Conservation (phyloP, 2,797 vertebrate genomes). For the Synaphobranchus kaupii region DNA sequence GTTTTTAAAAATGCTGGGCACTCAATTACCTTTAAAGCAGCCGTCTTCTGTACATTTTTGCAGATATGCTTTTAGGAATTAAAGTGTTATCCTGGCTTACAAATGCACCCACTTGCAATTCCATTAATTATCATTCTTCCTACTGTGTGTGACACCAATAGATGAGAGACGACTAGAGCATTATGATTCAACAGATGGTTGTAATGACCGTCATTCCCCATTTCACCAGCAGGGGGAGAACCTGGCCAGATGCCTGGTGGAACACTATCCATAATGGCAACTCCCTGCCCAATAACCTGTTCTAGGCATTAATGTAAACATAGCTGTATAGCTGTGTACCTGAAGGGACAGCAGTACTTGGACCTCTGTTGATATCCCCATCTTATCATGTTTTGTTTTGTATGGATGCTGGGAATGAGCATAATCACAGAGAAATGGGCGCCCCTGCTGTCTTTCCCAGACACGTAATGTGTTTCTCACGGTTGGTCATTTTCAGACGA, state of each 20-base stretch:
- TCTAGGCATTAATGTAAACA: not conserved
- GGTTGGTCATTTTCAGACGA: not conserved
- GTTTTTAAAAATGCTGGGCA: not conserved
- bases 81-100: not conserved
- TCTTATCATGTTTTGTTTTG: not conserved
- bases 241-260: not conserved
- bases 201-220: not conserved
- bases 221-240: slow-evolving; percentile 17
- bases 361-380: not conserved
- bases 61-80: not conserved
- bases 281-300: not conserved
- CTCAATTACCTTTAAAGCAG: not conserved
- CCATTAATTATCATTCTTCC: not conserved
- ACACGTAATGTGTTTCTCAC: not conserved
- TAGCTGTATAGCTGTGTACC: not conserved
- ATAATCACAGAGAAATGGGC: not conserved
- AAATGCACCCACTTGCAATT: not conserved
- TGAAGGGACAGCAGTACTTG: not conserved
- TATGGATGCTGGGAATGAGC: not conserved
- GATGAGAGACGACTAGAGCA: not conserved
- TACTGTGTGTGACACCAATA: not conserved
- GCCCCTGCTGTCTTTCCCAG: not conserved
- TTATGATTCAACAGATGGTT: not conserved
- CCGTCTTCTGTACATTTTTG: not conserved
- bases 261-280: not conserved